Percentiles rank a stretch among this genome's conserved stretches.
Conservation (phyloP, 2,888 invertebrate species). For the Apocheima hispidaria region DNA sequence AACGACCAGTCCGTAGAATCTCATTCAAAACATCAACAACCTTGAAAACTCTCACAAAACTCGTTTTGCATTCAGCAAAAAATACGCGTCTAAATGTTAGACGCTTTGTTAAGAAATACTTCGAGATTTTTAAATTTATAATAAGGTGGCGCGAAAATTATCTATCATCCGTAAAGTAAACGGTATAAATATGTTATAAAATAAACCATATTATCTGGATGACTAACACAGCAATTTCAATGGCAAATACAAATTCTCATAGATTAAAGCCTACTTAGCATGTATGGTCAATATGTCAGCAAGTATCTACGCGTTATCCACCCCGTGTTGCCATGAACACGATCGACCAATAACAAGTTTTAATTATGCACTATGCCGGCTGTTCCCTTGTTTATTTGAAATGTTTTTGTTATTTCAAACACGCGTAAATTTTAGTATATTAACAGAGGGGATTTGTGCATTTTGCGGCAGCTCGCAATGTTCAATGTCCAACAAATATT, state of each 20-base stretch:
- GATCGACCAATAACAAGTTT: slow-evolving; percentile 3
- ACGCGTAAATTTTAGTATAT: not conserved
- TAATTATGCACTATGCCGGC: slow-evolving; percentile 5
- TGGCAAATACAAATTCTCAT: not conserved
- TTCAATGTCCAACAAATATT: not conserved
- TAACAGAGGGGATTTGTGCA: not conserved
- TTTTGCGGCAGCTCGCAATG: not conserved
- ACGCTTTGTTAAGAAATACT: too few species aligned
- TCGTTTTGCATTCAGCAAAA: not conserved
- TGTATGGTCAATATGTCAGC: not conserved
- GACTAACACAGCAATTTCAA: not conserved
- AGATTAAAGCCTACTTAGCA: slow-evolving; percentile 8
- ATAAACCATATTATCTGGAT: not conserved
- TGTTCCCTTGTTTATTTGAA: slow-evolving; percentile 7
- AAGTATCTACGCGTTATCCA: slow-evolving; percentile 2
- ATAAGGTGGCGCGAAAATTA: too few species aligned
- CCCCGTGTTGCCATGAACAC: not conserved
- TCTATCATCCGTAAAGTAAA: too few species aligned
- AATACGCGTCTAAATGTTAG: not conserved
- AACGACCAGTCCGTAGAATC: not conserved
- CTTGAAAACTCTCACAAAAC: not conserved
- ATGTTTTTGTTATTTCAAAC: slow-evolving; percentile 7
- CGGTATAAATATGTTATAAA: too few species aligned
- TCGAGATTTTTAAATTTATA: too few species aligned
- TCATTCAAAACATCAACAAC: not conserved